Conservation (phyloP, 37 sponge, comb jelly and placozoan species). For the Chondrosia reniformis region DNA sequence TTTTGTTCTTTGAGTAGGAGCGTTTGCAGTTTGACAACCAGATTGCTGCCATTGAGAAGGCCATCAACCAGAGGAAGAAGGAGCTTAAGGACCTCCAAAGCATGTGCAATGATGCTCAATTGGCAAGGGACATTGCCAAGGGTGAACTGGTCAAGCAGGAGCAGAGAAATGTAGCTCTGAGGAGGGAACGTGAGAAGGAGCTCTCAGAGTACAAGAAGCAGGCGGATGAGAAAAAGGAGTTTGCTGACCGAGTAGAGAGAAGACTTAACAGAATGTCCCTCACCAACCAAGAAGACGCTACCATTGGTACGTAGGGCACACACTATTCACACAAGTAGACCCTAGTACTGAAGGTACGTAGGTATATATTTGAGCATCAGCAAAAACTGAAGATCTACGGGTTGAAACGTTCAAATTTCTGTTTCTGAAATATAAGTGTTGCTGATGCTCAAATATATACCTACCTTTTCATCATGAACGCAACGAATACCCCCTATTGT, state of each 20-base stretch:
- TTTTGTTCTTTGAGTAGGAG: conserved; percentile 56
- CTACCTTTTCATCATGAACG: no score
- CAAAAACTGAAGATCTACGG: background rate
- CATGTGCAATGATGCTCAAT: conserved; percentile 87
- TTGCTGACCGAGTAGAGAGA: conserved; percentile 89
- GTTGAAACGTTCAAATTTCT: background rate
- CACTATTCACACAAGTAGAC: background rate
- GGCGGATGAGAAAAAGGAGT: conserved; percentile 94
- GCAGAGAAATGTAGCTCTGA: conserved; percentile 50
- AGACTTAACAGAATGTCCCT: conserved; percentile 63
- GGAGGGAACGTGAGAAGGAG: conserved; percentile 81
- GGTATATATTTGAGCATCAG: background rate
- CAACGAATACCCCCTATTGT: no score
- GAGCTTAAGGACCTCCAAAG: conserved; percentile 70
- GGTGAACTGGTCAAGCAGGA: conserved; percentile 71
- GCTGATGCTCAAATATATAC: no score
- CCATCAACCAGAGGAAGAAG: conserved; percentile 70
- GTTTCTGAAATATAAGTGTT: no score
- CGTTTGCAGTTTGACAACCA: conserved; percentile 91
- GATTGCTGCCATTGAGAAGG: conserved; percentile 77
- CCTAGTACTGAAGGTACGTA: background rate
- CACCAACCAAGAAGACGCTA: conserved; percentile 23
- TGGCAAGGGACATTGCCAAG: conserved; percentile 88
- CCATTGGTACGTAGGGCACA: background rate
- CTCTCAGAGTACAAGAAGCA: conserved; percentile 79